phyloP scores from a whole-genome alignment of 2,113 vertebrate genomes.

The Petaurus breviceps region DNA sequence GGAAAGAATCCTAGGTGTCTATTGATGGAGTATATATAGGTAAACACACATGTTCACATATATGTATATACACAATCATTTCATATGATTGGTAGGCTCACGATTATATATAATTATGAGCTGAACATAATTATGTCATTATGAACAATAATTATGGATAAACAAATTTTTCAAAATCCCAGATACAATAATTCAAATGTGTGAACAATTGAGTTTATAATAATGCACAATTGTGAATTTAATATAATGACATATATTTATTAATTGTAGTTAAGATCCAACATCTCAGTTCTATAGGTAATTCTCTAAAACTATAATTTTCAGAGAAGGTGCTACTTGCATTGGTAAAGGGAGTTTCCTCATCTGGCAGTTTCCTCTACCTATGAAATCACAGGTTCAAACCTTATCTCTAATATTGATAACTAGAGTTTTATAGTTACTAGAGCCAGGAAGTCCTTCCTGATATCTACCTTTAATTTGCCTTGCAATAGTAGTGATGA shows the following conservation, averaged over 20 bases:
- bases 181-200: background rate
- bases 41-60: background rate
- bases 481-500: background rate
- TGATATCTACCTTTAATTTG: slow-evolving; percentile 33
- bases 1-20: background rate
- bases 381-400: background rate
- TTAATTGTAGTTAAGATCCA: background rate
- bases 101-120: background rate
- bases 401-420: background rate
- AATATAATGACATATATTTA: background rate
- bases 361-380: background rate
- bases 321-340: background rate
- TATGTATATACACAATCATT: background rate
- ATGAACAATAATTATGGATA: background rate
- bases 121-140: background rate
- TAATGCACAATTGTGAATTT: background rate
- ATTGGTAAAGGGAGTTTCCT: background rate
- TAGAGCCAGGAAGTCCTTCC: background rate
- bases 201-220: background rate
- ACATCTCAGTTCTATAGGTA: background rate
- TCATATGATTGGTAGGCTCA: background rate
- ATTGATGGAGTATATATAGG: background rate
- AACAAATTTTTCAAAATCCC: background rate
- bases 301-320: background rate
- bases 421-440: background rate